A percentile compares a stretch with the other conserved stretches of the same genome.
These are phyloP conservation scores for Hetaerina americana DNA, from an alignment of 1,140 invertebrate species.

Conservation along the genomic window DNA sequence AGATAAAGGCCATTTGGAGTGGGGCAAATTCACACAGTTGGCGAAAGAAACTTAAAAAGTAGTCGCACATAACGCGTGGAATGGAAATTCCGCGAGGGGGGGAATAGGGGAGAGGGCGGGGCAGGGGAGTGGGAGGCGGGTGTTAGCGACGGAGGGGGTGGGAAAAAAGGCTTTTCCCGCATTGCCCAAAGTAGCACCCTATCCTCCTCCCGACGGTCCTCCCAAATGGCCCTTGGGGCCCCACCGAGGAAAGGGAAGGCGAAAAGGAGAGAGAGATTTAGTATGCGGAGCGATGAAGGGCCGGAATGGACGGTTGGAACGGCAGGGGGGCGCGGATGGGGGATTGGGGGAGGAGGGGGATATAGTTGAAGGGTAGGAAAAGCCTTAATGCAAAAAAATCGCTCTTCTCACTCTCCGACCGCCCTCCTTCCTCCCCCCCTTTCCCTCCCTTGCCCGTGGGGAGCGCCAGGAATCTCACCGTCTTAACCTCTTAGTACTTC, in stretches of 20 bases:
- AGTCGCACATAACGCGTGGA: not conserved
- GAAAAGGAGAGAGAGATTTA: not conserved
- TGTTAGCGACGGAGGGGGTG: too few species aligned
- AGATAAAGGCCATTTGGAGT: too few species aligned
- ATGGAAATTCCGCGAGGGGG: not conserved
- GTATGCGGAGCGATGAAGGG: not conserved
- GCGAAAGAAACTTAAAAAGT: not conserved
- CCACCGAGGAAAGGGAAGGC: too few species aligned
- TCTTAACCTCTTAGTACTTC: too few species aligned
- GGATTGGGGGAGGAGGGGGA: too few species aligned
- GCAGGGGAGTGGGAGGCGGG: too few species aligned
- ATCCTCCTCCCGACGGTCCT: not conserved
- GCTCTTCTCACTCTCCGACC: not conserved
- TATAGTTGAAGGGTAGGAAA: too few species aligned
- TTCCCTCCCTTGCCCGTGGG: not conserved
- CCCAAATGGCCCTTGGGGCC: not conserved
- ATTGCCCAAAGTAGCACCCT: not conserved
- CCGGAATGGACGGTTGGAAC: not conserved
- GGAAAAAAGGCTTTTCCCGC: not conserved
- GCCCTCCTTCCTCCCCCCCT: not conserved
- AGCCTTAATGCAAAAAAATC: not conserved
- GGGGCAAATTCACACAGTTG: too few species aligned
- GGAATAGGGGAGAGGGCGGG: not conserved
- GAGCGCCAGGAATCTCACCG: not conserved
- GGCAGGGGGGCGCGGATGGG: too few species aligned